Base-by-base conservation (phyloP, 2,797 vertebrate species). In the Sebastes elongatus region DNA sequence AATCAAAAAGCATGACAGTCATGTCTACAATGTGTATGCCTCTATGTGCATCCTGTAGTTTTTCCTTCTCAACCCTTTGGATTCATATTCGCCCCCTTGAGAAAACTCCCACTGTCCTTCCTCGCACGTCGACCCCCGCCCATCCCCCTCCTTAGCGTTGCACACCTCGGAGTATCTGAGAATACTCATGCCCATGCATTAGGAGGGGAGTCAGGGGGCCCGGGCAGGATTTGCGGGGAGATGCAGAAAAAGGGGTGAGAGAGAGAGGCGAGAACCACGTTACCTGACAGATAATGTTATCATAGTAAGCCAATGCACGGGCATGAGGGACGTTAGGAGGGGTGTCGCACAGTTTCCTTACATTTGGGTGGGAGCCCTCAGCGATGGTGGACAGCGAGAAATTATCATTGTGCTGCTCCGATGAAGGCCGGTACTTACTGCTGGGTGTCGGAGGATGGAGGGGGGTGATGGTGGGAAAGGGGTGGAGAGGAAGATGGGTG, bases 341-440 rank as follows among this genome's bases (percentile, higher is more conserved):
- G 75, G 96, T 94, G 95, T 94, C 94, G 80, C 94, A 94, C 92
- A 95, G 95, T 96, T 95, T 97, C 97, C 98, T 99, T 99, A 99
- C 98, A 90, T 99, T 99, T 96, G 97, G 97, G 94, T 99, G 98
- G 92, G 98, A 99, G 96, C 98, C 98, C 96, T 99, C 98, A 86
- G 98, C 98, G 95, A 99, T 99, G 95, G 98, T 99, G 94, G 98
- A 99, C 88, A 99, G 97, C 89, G 98, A 99, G 96, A 99, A 99
- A 97, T 99, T 99, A 96, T 99, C 98, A 73, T 99, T 99, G 97
- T 99, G 98, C 89, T 98, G 97, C 95, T 99, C 98, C 76, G 97
- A 98, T 20, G 98, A 96, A 78, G 97, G 97, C 93, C 97, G 97
- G 96, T 98, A 98, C 96, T 98, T 99, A 97, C 95, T 95, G 90